These are phyloP conservation scores for Hartigia nigra DNA, from an alignment of 2,888 invertebrate species.

Conservation along the genomic window DNA sequence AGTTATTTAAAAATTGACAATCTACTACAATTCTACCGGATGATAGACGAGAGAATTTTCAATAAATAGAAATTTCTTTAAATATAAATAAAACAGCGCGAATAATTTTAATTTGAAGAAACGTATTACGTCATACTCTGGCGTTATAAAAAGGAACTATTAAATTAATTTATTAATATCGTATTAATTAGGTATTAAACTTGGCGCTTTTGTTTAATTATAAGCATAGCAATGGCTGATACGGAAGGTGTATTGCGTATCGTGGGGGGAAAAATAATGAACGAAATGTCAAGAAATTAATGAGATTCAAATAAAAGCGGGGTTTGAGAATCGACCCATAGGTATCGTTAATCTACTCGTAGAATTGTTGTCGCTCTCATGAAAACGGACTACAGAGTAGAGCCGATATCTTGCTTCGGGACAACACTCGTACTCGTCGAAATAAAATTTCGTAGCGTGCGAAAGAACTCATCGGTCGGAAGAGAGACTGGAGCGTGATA, in stretches of 20 bases:
- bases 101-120: not conserved
- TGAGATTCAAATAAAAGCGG: not conserved
- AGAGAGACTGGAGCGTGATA: conserved; percentile 22
- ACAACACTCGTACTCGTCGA: conserved; percentile 33
- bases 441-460: conserved; percentile 32
- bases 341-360: not conserved
- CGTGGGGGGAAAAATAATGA: not conserved
- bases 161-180: not conserved
- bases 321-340: not conserved
- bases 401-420: conserved; percentile 40
- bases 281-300: not conserved
- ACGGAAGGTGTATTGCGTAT: not conserved
- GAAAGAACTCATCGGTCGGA: conserved; percentile 18
- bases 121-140: not conserved
- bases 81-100: not conserved
- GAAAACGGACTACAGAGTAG: conserved; percentile 45
- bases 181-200: not conserved
- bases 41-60: not conserved
- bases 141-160: not conserved
- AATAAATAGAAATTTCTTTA: not conserved
- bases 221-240: not conserved
- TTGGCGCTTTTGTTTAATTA: not conserved
- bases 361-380: conserved; percentile 45
- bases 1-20: not conserved
- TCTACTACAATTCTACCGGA: not conserved